Evolutionary conservation across 2,113 vertebrate genomes (phyloP), one percentile per base, ranked within the genome.

Genomic region (Ammodytes marinus): DNA sequence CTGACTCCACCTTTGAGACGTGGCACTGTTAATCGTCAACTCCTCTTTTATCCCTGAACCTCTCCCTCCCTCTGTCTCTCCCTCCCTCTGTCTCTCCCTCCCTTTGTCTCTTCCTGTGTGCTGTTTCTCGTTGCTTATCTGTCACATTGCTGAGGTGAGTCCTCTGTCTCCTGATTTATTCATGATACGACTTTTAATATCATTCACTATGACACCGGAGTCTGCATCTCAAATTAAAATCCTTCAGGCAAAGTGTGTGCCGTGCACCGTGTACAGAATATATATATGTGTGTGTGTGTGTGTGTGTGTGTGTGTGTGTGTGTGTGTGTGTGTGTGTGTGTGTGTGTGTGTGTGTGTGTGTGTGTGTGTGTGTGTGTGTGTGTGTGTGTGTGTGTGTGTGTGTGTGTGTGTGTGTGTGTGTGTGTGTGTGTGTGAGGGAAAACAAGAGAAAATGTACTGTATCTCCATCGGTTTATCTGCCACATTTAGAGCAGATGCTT

Each of bases 141-240:
- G 92, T 94, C 93, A 93, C 89, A 83, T 85, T 74, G 87, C 90
- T 89, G 91, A 93, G 91, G 92, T 93, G 91, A 95, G 88, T 93
- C 90, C 89, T 92, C 88, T 88, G 88, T 93, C 90, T 95, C 82
- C 92, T 94, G 90, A 93, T 94, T 95, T 95, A 95, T 95, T 95
- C 92, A 95, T 94, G 93, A 93, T 92, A 89, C 81, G 79, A 94
- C 93, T 94, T 94, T 95, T 94, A 94, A 94, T 93, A 94, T 94
- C 94, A 93, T 94, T 95, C 93, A 94, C 92, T 91, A 82, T 94
- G 93, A 95, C 93, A 94, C 88, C 60, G 72, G 88, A 92, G 91
- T 94, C 92, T 93, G 91, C 93, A 93, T 93, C 90, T 90, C 91
- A 93, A 93, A 93, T 93, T 94, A 94, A 94, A 94, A 92, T 93